Conservation (phyloP, 1,140 invertebrate genomes). For the Sinonovacula constricta region DNA sequence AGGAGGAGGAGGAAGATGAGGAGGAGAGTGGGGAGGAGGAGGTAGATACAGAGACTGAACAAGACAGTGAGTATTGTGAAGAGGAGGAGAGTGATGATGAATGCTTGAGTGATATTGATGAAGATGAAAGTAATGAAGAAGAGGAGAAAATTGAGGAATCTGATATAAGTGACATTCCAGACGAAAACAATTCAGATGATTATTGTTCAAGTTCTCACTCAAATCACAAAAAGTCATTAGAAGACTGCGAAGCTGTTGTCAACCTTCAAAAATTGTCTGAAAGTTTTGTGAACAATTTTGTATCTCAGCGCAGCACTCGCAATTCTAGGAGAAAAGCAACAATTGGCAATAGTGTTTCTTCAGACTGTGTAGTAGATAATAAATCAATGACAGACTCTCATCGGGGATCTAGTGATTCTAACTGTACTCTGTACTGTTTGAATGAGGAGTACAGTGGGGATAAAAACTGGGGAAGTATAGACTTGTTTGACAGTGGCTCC, state of each 20-base stretch:
- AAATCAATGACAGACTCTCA: conserved; percentile 13
- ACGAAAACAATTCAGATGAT: too few species aligned
- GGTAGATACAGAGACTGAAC: conserved; percentile 30
- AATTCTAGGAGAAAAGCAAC: neutral
- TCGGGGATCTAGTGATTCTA: conserved; percentile 23
- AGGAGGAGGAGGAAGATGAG: neutral
- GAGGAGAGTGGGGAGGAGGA: conserved; percentile 10
- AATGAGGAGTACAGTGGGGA: conserved; percentile 35
- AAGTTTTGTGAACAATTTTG: conserved; percentile 34
- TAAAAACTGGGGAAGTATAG: too few species aligned
- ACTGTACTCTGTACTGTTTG: conserved; percentile 42
- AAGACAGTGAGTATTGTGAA: conserved; percentile 17
- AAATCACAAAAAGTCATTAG: too few species aligned
- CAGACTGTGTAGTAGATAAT: too few species aligned
- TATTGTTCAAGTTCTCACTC: too few species aligned
- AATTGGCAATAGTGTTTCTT: neutral
- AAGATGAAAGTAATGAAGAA: conserved; percentile 36
- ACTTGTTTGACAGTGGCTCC: too few species aligned
- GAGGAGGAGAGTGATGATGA: conserved; percentile 37
- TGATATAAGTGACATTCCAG: too few species aligned
- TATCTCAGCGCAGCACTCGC: conserved; percentile 5
- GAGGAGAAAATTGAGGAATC: neutral
- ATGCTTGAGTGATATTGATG: conserved; percentile 49
- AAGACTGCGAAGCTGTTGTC: neutral
- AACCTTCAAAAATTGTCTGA: conserved; percentile 26